Percentiles rank a stretch among this genome's conserved stretches.
Conservation (phyloP, 2,888 invertebrate species). For the Biston betularia region DNA sequence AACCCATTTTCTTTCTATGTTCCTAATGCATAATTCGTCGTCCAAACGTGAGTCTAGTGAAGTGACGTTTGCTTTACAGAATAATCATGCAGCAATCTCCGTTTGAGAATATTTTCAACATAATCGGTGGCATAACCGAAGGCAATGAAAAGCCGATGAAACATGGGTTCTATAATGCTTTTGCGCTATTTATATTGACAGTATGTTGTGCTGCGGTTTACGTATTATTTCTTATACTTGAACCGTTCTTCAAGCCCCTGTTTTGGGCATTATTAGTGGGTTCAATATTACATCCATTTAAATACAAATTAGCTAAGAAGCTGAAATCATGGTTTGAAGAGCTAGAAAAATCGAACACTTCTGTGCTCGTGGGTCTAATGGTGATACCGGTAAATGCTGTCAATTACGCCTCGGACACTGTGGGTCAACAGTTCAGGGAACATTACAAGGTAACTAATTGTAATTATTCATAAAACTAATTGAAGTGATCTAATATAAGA, state of each 20-base stretch:
- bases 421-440: slow-evolving; percentile 90
- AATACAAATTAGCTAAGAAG: slow-evolving; percentile 91
- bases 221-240: slow-evolving; percentile 93
- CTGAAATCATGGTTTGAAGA: slow-evolving; percentile 93
- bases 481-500: slow-evolving; percentile 1
- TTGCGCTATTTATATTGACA: slow-evolving; percentile 91
- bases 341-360: slow-evolving; percentile 88
- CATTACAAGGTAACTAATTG: slow-evolving; percentile 82
- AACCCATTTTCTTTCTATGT: slow-evolving; percentile 8
- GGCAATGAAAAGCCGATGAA: slow-evolving; percentile 96
- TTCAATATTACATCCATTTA: slow-evolving; percentile 98
- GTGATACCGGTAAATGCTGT: slow-evolving; percentile 91
- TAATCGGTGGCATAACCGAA: slow-evolving; percentile 89
- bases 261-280: slow-evolving; percentile 98
- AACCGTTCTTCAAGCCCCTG: slow-evolving; percentile 96
- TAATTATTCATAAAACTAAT: slow-evolving; percentile 15
- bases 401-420: slow-evolving; percentile 90
- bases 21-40: neutral
- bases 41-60: slow-evolving; percentile 1
- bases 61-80: slow-evolving; percentile 26
- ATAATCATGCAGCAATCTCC: slow-evolving; percentile 81
- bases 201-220: slow-evolving; percentile 89
- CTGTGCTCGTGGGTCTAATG: slow-evolving; percentile 86
- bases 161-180: slow-evolving; percentile 95
- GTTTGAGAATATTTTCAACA: slow-evolving; percentile 89